These are phyloP conservation scores for Corythoichthys intestinalis DNA, from an alignment of 2,113 vertebrate genomes.

Conservation along the genomic window DNA sequence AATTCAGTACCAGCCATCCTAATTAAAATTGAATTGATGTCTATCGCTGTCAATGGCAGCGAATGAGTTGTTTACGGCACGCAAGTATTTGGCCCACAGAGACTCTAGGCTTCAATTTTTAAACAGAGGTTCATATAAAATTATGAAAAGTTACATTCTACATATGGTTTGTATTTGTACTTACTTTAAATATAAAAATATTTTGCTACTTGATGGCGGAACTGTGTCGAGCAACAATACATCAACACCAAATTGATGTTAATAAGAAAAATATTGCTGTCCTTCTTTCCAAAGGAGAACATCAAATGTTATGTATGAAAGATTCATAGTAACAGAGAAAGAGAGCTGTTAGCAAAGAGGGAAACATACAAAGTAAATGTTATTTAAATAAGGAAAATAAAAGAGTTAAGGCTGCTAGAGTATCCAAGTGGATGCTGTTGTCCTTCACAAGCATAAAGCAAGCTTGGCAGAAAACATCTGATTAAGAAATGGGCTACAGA, in stretches of 20 bases:
- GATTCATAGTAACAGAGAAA: conserved; percentile 15
- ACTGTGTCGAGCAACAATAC: background rate
- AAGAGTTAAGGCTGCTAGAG: conserved; percentile 9
- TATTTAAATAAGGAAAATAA: conserved; percentile 49
- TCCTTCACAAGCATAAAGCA: conserved; percentile 6
- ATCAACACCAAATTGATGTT: background rate
- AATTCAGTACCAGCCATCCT: too few species aligned
- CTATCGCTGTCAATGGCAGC: too few species aligned
- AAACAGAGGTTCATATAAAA: background rate
- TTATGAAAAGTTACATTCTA: background rate
- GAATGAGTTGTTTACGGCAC: background rate
- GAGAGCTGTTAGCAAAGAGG: conserved; percentile 29
- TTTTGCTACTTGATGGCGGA: background rate
- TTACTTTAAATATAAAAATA: background rate
- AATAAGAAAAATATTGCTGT: background rate
- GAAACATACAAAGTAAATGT: conserved; percentile 47
- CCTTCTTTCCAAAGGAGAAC: conserved; percentile 1
- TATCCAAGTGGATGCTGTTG: background rate
- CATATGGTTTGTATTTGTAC: background rate
- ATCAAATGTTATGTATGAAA: conserved; percentile 15
- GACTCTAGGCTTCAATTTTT: background rate
- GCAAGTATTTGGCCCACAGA: background rate
- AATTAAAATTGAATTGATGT: too few species aligned
- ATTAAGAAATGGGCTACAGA: conserved; percentile 1
- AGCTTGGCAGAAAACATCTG: conserved; percentile 1